Percentiles rank a stretch among this genome's conserved stretches.
Conservation (phyloP, 1,140 invertebrate genomes). For the Bombus terrestris region DNA sequence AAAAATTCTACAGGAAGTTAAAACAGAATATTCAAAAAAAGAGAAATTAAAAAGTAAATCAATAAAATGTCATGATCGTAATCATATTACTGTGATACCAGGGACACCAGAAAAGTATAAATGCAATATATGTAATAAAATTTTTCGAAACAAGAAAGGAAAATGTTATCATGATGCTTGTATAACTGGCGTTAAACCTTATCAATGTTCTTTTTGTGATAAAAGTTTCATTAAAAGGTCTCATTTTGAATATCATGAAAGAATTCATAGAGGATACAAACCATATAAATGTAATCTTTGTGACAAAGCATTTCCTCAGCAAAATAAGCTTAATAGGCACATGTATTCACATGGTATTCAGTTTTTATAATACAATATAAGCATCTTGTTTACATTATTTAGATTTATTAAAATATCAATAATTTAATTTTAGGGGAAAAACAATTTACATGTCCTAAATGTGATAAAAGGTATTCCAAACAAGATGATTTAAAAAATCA, state of each 20-base stretch:
- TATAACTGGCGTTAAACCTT: conserved; percentile 75
- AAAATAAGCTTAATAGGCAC: conserved; percentile 89
- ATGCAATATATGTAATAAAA: conserved; percentile 76
- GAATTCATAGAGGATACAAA: conserved; percentile 91
- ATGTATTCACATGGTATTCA: conserved; percentile 83
- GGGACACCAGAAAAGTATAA: conserved; percentile 73
- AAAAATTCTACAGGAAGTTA: conserved; percentile 17
- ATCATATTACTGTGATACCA: conserved; percentile 74
- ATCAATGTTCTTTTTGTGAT: conserved; percentile 75
- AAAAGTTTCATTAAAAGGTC: conserved; percentile 77
- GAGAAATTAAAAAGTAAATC: conserved; percentile 19
- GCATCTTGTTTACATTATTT: background rate
- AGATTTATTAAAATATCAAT: background rate
- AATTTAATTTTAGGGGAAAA: conserved; percentile 73
- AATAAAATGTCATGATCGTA: conserved; percentile 66
- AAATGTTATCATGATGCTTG: conserved; percentile 78
- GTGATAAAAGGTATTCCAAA: conserved; percentile 77
- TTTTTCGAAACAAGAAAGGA: conserved; percentile 75
- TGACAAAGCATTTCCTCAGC: conserved; percentile 81
- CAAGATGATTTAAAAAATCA: conserved; percentile 78
- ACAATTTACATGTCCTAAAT: conserved; percentile 75
- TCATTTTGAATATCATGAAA: conserved; percentile 81
- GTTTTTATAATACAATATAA: conserved; percentile 12
- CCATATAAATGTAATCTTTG: conserved; percentile 90
- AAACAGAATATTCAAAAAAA: conserved; percentile 15